Evolutionary conservation across 2,113 vertebrate species (phyloP).

Genomic region (Otocyon megalotis): DNA sequence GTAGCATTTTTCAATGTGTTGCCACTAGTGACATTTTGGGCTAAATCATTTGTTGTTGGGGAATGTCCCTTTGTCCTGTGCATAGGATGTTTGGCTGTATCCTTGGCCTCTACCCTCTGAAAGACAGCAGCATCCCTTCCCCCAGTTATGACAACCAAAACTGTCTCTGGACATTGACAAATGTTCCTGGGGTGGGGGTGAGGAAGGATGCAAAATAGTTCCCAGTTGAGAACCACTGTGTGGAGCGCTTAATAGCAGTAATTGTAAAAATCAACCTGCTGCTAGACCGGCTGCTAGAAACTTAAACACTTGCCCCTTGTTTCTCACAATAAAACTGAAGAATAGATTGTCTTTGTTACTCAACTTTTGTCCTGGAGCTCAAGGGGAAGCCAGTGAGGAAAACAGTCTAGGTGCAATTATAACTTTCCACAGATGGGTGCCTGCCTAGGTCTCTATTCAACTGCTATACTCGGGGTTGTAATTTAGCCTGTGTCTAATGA

Average conservation of each 20-base stretch:
- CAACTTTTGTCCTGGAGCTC: not conserved
- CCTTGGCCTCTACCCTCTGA: not conserved
- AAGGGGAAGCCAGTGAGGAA: not conserved
- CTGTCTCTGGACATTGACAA: not conserved
- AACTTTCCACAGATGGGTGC: not conserved
- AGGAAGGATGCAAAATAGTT: accelerated
- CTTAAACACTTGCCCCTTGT: not conserved
- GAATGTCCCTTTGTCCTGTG: too few species aligned
- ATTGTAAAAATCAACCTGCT: not conserved
- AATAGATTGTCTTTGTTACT: not conserved
- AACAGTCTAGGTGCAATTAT: accelerated
- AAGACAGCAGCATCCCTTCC: not conserved
- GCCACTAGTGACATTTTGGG: not conserved
- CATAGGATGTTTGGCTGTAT: not conserved
- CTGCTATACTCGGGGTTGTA: accelerated
- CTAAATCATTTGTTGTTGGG: not conserved
- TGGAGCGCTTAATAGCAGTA: too few species aligned
- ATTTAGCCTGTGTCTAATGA: not conserved
- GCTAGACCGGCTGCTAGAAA: not conserved
- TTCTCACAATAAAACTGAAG: not conserved
- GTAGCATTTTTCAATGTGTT: not conserved
- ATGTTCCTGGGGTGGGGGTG: not conserved
- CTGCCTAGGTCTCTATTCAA: accelerated
- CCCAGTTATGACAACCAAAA: not conserved
- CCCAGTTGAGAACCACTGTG: not conserved